phyloP scores from a whole-genome alignment of 2,888 invertebrate species.

The Phytoseiulus persimilis region DNA sequence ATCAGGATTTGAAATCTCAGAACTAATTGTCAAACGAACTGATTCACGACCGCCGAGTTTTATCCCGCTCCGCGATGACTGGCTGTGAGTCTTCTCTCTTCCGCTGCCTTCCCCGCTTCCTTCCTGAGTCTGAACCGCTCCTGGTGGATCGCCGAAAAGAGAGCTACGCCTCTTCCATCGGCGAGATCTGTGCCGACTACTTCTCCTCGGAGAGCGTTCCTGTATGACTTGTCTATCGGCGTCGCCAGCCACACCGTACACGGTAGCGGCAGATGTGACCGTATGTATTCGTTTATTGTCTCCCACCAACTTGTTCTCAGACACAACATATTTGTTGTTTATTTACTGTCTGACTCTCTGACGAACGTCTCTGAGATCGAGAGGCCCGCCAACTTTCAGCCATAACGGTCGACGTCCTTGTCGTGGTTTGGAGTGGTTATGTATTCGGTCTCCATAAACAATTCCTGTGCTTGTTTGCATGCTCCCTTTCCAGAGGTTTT shows the following conservation, averaged over 20 bases:
- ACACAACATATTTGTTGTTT: slow-evolving; percentile 5
- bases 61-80: not conserved
- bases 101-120: not conserved
- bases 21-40: not conserved
- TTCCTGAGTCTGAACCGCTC: not conserved
- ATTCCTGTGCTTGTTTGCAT: not conserved
- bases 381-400: not conserved
- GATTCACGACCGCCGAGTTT: not conserved
- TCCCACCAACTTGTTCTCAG: not conserved
- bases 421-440: not conserved
- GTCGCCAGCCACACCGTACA: not conserved
- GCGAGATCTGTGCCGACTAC: not conserved
- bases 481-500: not conserved
- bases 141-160: too few relatives aligned
- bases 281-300: not conserved
- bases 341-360: not conserved
- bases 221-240: not conserved
- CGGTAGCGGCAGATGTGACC: not conserved
- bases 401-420: not conserved
- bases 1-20: slow-evolving; percentile 5
- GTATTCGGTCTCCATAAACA: not conserved
- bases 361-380: not conserved
- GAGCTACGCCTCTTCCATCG: not conserved
- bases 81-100: not conserved
- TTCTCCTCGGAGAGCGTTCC: not conserved